Percentiles rank a stretch among this genome's conserved stretches.
Evolutionary conservation across 2,113 vertebrate genomes (phyloP).

Genomic region (Hyla sarda): DNA sequence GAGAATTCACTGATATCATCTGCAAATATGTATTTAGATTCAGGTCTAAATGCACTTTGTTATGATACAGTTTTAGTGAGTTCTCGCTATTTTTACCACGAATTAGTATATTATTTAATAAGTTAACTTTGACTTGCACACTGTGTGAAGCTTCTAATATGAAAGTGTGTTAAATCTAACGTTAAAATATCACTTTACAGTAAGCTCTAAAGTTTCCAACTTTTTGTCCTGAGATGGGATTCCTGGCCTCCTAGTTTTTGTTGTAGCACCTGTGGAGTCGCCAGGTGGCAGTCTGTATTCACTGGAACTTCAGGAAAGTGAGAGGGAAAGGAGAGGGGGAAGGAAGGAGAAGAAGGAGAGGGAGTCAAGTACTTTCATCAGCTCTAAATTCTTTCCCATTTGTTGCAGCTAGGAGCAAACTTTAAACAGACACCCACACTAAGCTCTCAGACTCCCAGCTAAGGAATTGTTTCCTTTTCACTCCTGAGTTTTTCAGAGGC

Average conservation of each 20-base stretch:
- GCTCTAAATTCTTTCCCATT: slow-evolving; percentile 64
- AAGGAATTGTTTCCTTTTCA: slow-evolving; percentile 58
- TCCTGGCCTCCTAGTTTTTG: slow-evolving; percentile 7
- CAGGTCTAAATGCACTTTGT: too few relatives aligned
- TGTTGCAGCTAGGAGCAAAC: slow-evolving; percentile 60
- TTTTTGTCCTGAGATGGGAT: slow-evolving; percentile 45
- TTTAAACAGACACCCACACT: slow-evolving; percentile 59
- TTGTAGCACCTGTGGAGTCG: slow-evolving; percentile 83
- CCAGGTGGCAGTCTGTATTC: slow-evolving; percentile 70
- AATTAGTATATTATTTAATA: too few relatives aligned
- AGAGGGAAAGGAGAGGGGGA: slow-evolving; percentile 29
- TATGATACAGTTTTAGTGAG: too few relatives aligned
- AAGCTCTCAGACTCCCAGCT: slow-evolving; percentile 53
- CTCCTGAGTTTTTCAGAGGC: slow-evolving; percentile 50
- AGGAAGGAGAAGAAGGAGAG: slow-evolving; percentile 42
- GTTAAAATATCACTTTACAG: not conserved
- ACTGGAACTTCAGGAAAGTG: slow-evolving; percentile 28
- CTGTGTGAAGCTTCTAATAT: not conserved
- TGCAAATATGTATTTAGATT: too few relatives aligned
- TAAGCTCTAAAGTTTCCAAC: slow-evolving; percentile 1
- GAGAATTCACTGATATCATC: too few relatives aligned
- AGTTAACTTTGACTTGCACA: too few relatives aligned
- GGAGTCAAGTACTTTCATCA: slow-evolving; percentile 58
- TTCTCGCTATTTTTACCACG: too few relatives aligned
- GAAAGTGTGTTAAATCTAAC: too few relatives aligned